A percentile compares a stretch with the other conserved stretches of the same genome.
These are phyloP conservation scores for Romanogobio albipinnatus DNA, from an alignment of 2,113 vertebrate genomes.

Conservation along the genomic window DNA sequence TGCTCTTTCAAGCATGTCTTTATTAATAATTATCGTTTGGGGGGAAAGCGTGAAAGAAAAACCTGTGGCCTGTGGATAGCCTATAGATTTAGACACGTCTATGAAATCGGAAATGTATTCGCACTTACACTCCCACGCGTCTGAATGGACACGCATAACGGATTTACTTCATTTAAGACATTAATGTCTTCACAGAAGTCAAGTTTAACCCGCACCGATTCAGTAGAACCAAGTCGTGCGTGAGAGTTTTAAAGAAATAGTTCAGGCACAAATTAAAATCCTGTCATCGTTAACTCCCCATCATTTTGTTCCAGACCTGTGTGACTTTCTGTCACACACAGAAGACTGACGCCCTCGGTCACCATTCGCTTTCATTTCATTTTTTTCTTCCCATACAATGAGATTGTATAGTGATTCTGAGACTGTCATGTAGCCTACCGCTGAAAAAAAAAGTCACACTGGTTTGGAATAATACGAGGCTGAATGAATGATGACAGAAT, in stretches of 20 bases:
- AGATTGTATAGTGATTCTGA: background rate
- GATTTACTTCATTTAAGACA: background rate
- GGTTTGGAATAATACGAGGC: background rate
- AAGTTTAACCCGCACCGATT: slow-evolving; percentile 10
- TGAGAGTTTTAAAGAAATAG: background rate
- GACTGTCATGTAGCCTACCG: background rate
- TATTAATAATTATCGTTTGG: slow-evolving; percentile 23
- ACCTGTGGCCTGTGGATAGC: slow-evolving; percentile 6
- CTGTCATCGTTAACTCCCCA: background rate
- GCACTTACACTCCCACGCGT: background rate
- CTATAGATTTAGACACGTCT: background rate
- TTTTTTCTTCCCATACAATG: background rate
- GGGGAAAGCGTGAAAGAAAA: background rate
- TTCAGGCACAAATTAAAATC: background rate
- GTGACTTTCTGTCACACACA: background rate
- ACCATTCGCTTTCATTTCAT: background rate
- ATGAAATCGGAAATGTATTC: background rate
- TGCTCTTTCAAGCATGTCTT: slow-evolving; percentile 55
- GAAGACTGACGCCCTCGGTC: background rate
- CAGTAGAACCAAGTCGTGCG: background rate
- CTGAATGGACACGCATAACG: background rate
- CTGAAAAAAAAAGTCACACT: background rate
- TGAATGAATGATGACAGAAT: background rate
- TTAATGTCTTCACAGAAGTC: slow-evolving; percentile 20
- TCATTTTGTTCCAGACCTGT: background rate